Conservation (phyloP, 2,113 vertebrate species). For the Barnardius zonarius region DNA sequence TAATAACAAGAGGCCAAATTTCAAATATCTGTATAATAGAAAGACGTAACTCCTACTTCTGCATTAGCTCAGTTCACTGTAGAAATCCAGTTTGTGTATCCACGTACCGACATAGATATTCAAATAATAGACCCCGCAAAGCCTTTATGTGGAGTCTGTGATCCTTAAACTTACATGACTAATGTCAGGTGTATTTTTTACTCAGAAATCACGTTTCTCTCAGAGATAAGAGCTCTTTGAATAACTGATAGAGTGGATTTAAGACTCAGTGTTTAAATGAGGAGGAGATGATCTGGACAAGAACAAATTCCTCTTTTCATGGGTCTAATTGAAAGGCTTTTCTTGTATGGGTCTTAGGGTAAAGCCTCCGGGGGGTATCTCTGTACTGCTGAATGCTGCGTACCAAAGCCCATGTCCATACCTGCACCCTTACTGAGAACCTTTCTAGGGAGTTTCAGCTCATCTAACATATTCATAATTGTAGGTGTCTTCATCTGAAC, state of each 20-base stretch:
- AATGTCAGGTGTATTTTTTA: neutral
- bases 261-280: neutral
- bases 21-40: neutral
- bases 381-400: neutral
- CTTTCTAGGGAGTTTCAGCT: neutral
- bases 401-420: neutral
- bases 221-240: neutral
- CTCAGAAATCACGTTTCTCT: neutral
- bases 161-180: neutral
- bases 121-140: neutral
- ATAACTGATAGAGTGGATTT: neutral
- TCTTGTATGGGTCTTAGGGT: neutral
- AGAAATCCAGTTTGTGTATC: neutral
- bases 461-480: neutral
- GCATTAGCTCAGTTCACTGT: neutral
- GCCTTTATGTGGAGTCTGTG: neutral
- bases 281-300: neutral
- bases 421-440: neutral
- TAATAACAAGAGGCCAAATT: neutral
- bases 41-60: neutral
- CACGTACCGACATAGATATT: neutral
- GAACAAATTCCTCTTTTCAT: neutral
- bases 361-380: neutral
- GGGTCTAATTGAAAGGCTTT: neutral
- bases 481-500: constrained; percentile 23